Evolutionary conservation across 37 sponge, comb jelly and placozoan species (phyloP).

Genomic region (Mnemiopsis leidyi): DNA sequence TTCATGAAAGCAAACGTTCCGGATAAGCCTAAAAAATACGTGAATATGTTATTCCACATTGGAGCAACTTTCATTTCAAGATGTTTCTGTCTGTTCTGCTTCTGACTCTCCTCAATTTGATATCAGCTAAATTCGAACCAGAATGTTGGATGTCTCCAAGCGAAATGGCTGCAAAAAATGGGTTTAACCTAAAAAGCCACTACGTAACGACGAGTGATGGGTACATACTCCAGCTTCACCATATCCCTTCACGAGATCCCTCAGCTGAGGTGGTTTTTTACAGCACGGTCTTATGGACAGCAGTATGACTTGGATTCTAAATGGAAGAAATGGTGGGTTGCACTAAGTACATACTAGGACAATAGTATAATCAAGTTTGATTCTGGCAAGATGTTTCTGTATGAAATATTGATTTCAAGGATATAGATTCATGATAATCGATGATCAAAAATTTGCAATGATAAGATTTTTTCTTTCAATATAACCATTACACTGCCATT

Average conservation of each 20-base stretch:
- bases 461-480: too few species aligned
- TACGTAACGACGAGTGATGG: constrained; percentile 83
- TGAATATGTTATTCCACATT: too few species aligned
- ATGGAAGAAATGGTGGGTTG: constrained; percentile 67
- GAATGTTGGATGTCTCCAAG: neutral
- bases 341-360: too few species aligned
- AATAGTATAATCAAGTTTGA: too few species aligned
- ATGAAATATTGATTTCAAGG: too few species aligned
- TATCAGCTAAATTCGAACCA: neutral
- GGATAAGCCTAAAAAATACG: too few species aligned
- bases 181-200: constrained; percentile 81
- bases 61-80: too few species aligned
- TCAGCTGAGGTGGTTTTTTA: constrained; percentile 73
- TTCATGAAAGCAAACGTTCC: too few species aligned
- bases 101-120: neutral
- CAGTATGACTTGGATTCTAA: constrained; percentile 84
- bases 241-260: constrained; percentile 73
- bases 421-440: too few species aligned
- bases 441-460: too few species aligned
- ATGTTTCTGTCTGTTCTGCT: neutral
- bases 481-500: neutral
- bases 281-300: constrained; percentile 90
- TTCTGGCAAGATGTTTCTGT: too few species aligned
- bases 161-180: constrained; percentile 57
- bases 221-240: constrained; percentile 82